Percentiles rank a stretch among this genome's conserved stretches.
Evolutionary conservation across 1,140 invertebrate species (phyloP).

Genomic region (Parapsyche elsis): DNA sequence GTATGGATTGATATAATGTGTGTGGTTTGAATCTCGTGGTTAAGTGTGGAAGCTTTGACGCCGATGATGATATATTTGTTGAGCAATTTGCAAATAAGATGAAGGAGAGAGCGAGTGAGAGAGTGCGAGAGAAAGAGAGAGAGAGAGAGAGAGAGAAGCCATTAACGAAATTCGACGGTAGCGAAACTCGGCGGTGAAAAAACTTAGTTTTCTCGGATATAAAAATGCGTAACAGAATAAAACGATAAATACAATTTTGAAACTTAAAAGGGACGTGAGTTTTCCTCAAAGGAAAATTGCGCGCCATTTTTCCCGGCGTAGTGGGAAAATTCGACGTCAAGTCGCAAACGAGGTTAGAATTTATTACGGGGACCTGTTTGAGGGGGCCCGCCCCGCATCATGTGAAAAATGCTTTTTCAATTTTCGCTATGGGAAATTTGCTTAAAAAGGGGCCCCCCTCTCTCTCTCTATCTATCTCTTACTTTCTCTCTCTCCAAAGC

Average conservation of each 20-base stretch:
- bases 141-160: slow-evolving; percentile 12
- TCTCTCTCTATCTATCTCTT: neutral
- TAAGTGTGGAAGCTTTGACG: too few relatives aligned
- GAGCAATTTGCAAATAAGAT: slow-evolving; percentile 22
- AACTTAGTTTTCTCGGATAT: slow-evolving; percentile 52
- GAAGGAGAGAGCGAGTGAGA: neutral
- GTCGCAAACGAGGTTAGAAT: slow-evolving; percentile 56
- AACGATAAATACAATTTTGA: slow-evolving; percentile 55
- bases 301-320: slow-evolving; percentile 52
- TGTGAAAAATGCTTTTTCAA: slow-evolving; percentile 46
- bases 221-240: slow-evolving; percentile 56
- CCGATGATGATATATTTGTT: neutral
- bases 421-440: slow-evolving; percentile 45
- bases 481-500: neutral
- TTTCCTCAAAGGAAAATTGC: slow-evolving; percentile 53
- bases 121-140: neutral
- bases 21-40: neutral
- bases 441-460: slow-evolving; percentile 33
- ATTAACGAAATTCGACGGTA: slow-evolving; percentile 31
- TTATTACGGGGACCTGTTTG: slow-evolving; percentile 55
- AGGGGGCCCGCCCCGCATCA: slow-evolving; percentile 29
- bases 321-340: slow-evolving; percentile 54
- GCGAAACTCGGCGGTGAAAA: slow-evolving; percentile 49
- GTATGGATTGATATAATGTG: too few relatives aligned
- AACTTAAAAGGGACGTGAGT: slow-evolving; percentile 54